A percentile compares a stretch with the other conserved stretches of the same genome.
Conservation (phyloP, 1,140 invertebrate genomes). For the Halesus radiatus region DNA sequence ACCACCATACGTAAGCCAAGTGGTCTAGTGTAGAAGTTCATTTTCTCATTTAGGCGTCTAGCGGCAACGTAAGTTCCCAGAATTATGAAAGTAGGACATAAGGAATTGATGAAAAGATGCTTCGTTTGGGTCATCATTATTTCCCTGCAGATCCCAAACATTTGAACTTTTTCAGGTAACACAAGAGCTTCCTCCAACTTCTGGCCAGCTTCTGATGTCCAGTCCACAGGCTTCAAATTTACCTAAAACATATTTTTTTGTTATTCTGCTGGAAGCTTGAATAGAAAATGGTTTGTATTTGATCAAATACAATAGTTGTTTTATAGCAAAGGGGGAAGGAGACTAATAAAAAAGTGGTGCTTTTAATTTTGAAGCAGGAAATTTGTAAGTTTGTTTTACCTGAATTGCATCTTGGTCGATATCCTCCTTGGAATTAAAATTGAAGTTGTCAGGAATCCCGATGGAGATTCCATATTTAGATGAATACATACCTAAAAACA, state of each 20-base stretch:
- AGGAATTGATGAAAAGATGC: slow-evolving; percentile 70
- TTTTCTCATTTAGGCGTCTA: slow-evolving; percentile 67
- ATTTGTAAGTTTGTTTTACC: slow-evolving; percentile 61
- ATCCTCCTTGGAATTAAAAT: slow-evolving; percentile 65
- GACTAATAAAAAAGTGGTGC: too few relatives aligned
- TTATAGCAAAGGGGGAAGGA: too few relatives aligned
- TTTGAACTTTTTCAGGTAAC: slow-evolving; percentile 80
- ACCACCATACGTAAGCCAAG: slow-evolving; percentile 67
- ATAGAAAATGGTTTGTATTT: not conserved
- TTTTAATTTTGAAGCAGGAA: too few relatives aligned
- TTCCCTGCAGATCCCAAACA: slow-evolving; percentile 84
- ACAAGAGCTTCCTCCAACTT: slow-evolving; percentile 76
- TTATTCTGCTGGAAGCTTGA: not conserved
- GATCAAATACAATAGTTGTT: too few relatives aligned
- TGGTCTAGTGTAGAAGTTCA: slow-evolving; percentile 72
- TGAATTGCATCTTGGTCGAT: slow-evolving; percentile 70
- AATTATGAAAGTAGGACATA: slow-evolving; percentile 66
- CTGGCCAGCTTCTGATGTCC: slow-evolving; percentile 73
- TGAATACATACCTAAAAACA: slow-evolving; percentile 59
- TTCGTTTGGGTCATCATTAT: slow-evolving; percentile 73
- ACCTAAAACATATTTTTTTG: slow-evolving; percentile 62
- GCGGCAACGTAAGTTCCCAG: slow-evolving; percentile 69
- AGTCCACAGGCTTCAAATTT: slow-evolving; percentile 72
- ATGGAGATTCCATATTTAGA: slow-evolving; percentile 70
- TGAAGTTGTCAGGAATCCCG: slow-evolving; percentile 77